These are phyloP conservation scores for Suillia variegata DNA, from an alignment of 2,888 invertebrate genomes.

Conservation along the genomic window DNA sequence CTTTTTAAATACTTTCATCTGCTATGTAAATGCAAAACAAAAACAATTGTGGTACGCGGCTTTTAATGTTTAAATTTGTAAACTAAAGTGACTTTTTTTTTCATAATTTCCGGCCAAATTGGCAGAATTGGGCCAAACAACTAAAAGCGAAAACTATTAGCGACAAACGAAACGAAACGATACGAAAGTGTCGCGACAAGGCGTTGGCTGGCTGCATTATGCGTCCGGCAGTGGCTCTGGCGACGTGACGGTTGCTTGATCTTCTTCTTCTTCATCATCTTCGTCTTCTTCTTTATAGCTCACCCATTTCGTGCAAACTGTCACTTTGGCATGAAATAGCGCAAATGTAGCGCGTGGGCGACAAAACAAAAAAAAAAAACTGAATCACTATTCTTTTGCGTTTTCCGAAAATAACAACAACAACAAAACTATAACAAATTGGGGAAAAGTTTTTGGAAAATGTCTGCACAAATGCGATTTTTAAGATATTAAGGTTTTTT, in stretches of 20 bases:
- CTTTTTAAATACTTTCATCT: no score
- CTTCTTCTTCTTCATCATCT: no score
- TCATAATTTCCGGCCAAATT: neutral
- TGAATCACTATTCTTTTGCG: no score
- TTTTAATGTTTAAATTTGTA: neutral
- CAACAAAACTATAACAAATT: no score
- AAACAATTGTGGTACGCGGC: no score
- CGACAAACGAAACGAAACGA: neutral
- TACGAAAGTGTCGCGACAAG: neutral
- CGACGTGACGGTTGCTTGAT: no score
- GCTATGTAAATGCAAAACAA: no score
- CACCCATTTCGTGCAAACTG: neutral
- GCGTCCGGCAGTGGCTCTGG: neutral
- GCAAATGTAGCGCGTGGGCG: neutral
- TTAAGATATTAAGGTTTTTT: no score
- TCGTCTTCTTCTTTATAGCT: neutral
- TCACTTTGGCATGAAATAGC: neutral
- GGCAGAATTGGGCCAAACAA: neutral
- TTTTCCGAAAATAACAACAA: no score
- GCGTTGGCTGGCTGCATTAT: neutral
- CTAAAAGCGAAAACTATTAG: neutral
- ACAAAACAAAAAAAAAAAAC: no score
- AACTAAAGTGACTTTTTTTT: slow-evolving; percentile 3
- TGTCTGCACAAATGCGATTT: no score
- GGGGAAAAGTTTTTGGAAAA: no score